phyloP scores from a whole-genome alignment of 2,113 vertebrate genomes.

The Pithys albifrons region DNA sequence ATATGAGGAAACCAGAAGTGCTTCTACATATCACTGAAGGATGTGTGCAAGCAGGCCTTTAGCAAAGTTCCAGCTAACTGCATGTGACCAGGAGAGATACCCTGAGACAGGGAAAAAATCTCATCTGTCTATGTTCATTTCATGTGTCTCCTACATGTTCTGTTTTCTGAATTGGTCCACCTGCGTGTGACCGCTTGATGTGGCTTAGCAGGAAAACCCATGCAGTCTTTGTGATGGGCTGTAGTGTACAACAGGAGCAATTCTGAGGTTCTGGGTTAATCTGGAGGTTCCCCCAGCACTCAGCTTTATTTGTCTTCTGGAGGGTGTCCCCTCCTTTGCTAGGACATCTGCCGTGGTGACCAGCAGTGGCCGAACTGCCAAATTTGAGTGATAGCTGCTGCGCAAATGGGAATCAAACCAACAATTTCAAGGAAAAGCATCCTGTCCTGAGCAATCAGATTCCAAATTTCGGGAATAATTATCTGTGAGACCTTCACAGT shows the following conservation, averaged over 20 bases:
- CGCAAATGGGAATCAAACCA: neutral
- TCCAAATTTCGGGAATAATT: neutral
- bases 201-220: neutral
- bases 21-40: neutral
- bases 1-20: neutral
- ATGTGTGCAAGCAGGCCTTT: neutral
- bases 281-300: neutral
- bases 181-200: neutral
- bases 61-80: neutral
- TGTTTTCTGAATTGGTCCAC: neutral
- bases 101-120: neutral
- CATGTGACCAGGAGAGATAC: neutral
- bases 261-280: neutral
- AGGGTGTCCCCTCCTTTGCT: neutral
- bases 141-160: accelerated
- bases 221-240: neutral
- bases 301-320: neutral
- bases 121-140: neutral
- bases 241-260: neutral
- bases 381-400: neutral
- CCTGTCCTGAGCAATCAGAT: neutral
- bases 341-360: neutral
- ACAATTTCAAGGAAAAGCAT: neutral
- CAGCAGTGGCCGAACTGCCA: neutral
- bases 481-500: neutral